Evolutionary conservation across 2,797 vertebrate species (phyloP), one percentile per base, ranked within the genome.

Genomic region (Onychomys leucogaster): DNA sequence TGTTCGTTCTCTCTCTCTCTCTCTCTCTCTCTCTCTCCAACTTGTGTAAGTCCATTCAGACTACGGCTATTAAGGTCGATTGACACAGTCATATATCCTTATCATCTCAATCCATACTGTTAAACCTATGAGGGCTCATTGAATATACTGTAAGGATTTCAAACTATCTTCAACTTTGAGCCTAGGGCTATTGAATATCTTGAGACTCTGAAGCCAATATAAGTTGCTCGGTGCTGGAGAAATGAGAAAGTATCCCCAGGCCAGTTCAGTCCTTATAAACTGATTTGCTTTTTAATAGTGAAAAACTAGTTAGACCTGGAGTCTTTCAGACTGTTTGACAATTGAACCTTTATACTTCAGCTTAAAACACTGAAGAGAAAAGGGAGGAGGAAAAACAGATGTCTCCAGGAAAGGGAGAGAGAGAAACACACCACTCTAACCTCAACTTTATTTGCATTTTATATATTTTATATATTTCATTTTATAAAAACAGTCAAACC

Each of bases 401-500:
- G 97, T 98, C 98, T 98, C 95, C 52, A 80, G 80, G 32, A 77
- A 57, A 88, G 61, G 12, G 37, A 23, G 49, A 52, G 11, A n/a
- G 13, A 16, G 23, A 63, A 37, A 59, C 43, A 88, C 67, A 78
- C 55, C 41, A 49, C 96, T 96, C 94, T 95, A 97, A 97, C 98
- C 98, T 92, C 95, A 98, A 97, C 97, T 98, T 98, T 98, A 98
- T 98, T 98, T 98, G 98, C 98, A 98, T 98, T 96, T 97, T 96
- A 95, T 96, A 88, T 92, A 94, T 94, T 95, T 99, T 98, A 97
- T 98, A 98, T 99, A 98, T 99, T 99, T 99, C 98, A 98, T 98
- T 98, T 98, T 98, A 98, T 98, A 97, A 98, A 98, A 98, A 98
- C 98, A 98, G 98, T 98, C 98, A 98, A 98, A 97, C 95, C 97